Conservation (phyloP, 2,113 vertebrate genomes). For the Empidonax traillii region DNA sequence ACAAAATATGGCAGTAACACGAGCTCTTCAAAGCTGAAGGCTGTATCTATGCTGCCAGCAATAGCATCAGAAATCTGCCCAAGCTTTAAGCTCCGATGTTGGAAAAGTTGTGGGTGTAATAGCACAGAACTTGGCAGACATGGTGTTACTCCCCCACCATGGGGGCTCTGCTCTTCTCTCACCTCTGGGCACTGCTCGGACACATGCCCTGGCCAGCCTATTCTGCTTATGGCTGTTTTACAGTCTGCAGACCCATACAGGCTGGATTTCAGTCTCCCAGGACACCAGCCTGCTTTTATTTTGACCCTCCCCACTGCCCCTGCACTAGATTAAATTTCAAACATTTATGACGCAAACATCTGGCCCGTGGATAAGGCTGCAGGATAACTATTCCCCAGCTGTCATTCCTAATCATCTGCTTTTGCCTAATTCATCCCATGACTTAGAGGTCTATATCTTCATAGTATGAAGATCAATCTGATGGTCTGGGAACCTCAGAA, state of each 20-base stretch:
- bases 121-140: neutral
- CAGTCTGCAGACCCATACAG: neutral
- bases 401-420: neutral
- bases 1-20: neutral
- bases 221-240: neutral
- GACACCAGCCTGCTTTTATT: neutral
- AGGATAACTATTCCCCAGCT: neutral
- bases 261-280: neutral
- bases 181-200: neutral
- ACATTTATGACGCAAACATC: neutral
- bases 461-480: neutral
- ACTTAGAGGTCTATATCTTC: neutral
- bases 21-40: neutral
- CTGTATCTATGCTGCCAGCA: neutral
- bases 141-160: accelerated
- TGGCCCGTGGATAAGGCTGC: neutral
- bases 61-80: neutral
- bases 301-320: neutral
- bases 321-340: neutral
- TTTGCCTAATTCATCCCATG: neutral
- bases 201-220: neutral
- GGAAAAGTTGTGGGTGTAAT: neutral
- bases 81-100: neutral
- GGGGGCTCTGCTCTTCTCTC: neutral
- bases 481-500: neutral